These are phyloP conservation scores for Temnothorax nylanderi DNA, from an alignment of 1,140 invertebrate genomes.

Conservation along the genomic window DNA sequence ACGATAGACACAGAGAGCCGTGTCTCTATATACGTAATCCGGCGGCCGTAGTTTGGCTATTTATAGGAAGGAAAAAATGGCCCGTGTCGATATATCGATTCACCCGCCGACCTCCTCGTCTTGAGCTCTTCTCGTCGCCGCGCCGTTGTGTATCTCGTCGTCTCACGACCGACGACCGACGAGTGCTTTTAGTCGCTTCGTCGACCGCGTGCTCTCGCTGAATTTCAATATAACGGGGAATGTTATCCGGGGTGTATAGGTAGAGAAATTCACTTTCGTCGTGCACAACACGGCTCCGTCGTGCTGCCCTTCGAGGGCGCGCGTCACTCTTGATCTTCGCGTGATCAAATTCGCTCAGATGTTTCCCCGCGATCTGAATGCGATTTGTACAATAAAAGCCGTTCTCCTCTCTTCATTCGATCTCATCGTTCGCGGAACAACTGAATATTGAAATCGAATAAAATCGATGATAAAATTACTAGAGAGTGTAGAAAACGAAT, in stretches of 20 bases:
- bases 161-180: conserved; percentile 21
- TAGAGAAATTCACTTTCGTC: conserved; percentile 35
- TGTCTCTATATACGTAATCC: conserved; percentile 68
- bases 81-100: conserved; percentile 77
- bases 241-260: background rate
- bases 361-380: conserved; percentile 14
- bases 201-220: conserved; percentile 24
- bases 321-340: conserved; percentile 24
- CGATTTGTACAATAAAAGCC: conserved; percentile 27
- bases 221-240: conserved; percentile 63
- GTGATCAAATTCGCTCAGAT: conserved; percentile 31
- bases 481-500: background rate
- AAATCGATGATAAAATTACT: background rate
- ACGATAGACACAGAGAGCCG: background rate
- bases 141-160: conserved; percentile 2
- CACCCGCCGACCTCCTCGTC: conserved; percentile 60
- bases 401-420: background rate
- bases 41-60: conserved; percentile 69
- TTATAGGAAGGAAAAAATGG: conserved; percentile 73
- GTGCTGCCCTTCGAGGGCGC: background rate
- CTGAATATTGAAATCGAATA: background rate
- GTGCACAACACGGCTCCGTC: background rate
- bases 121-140: conserved; percentile 31
- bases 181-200: conserved; percentile 51
- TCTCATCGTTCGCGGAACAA: background rate